Conservation (phyloP, 2,113 vertebrate genomes). For the Myrmecophaga tridactyla region DNA sequence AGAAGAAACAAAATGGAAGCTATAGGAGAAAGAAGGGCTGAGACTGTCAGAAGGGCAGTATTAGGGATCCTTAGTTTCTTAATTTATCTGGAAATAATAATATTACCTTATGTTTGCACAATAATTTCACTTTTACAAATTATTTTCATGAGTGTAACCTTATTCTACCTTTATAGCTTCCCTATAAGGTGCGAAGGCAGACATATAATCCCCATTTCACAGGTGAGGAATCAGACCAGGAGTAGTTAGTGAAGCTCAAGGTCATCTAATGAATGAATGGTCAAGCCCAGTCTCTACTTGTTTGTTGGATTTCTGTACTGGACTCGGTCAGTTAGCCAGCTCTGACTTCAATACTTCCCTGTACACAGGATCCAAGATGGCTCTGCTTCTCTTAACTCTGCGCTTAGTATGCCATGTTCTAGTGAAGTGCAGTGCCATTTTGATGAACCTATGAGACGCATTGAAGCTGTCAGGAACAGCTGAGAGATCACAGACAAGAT, state of each 20-base stretch:
- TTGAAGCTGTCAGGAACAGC: constrained; percentile 65
- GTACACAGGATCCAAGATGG: constrained; percentile 39
- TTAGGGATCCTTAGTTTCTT: background rate
- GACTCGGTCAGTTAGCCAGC: background rate
- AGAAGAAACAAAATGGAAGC: background rate
- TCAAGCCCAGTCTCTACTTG: background rate
- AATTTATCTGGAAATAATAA: background rate
- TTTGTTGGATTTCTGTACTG: background rate
- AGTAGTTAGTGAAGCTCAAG: background rate
- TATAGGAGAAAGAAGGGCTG: background rate
- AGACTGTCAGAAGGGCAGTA: background rate
- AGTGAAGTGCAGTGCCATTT: constrained; percentile 43
- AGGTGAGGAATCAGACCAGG: background rate
- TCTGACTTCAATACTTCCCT: background rate
- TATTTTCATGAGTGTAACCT: background rate
- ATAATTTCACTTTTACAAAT: background rate
- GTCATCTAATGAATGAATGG: background rate
- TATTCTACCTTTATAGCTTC: background rate
- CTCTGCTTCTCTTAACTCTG: background rate
- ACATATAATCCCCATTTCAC: background rate
- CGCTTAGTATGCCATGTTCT: constrained; percentile 19
- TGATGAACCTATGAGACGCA: constrained; percentile 63
- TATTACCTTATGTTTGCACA: too few species aligned
- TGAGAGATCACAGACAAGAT: constrained; percentile 73
- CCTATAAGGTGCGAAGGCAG: background rate